Base-by-base conservation (phyloP, 1,140 invertebrate species). In the Stegodyphus mimosarum region DNA sequence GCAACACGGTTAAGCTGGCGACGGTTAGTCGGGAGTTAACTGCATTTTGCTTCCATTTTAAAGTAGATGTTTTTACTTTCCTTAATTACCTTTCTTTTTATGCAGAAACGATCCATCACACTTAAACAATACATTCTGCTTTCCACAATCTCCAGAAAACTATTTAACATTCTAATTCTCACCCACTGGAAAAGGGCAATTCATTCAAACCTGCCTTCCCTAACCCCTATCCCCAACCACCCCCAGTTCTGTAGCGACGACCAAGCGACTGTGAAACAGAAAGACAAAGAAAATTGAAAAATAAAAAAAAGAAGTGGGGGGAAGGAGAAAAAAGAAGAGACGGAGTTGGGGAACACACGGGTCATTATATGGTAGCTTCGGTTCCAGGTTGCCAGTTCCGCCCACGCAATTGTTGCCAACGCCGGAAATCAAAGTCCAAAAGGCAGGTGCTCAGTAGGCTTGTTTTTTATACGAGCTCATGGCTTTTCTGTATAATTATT, bases 341-440 rank as follows among this genome's bases (percentile, higher is more conserved):
- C 63, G 80, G 80, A 71, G 80, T 67, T 63, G 80, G 52, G 33
- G 9, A 17, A 48, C 50, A 17, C n/a, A 17, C 15, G 71, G 7
- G 50, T 60, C 80, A 73, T 74, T 74, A 64, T 74, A 53, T 67
- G 66, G 7, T 69, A 75, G 63, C 81, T 84, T 64, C 55, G 81
- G 81, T 84, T 84, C 81, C 81, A 84, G 81, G 70, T 84, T 84
- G 81, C 72, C 76, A 84, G 76, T 75, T 84, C 81, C 81, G 78
- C 78, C 78, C 66, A 60, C 49, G 49, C 78, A 72, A 84, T 84
- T 84, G 81, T 84, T 48, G 17, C 55, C 11, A 48, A 17, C 63
- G 69, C 81, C 81, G 81, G 81, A 84, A 75, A 84, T 76, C 81
- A 75, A 84, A 83, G 18, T 73, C 71, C 52, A 72, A 80, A 83